These are phyloP conservation scores for Gibbula magus DNA, from an alignment of 2,888 invertebrate genomes.

Conservation along the genomic window DNA sequence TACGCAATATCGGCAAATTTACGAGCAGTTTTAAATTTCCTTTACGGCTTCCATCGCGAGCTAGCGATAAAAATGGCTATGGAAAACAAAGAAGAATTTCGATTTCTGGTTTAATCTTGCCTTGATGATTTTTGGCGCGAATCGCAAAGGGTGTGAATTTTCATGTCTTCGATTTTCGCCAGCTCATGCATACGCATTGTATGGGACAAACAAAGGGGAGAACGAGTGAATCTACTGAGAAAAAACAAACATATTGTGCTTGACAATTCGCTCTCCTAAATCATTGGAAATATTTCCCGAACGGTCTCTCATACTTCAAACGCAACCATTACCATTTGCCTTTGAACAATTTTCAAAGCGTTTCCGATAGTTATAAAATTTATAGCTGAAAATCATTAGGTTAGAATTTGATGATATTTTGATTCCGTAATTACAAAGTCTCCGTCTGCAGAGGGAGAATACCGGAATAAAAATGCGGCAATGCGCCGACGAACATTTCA, in stretches of 20 bases:
- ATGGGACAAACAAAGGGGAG: conserved; percentile 6
- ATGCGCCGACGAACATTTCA: neutral
- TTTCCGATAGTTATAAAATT: conserved; percentile 13
- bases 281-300: conserved; percentile 11
- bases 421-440: neutral
- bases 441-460: neutral
- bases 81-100: conserved; percentile 13
- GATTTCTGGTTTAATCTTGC: conserved; percentile 13
- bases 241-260: neutral
- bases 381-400: conserved; percentile 8
- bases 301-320: conserved; percentile 1
- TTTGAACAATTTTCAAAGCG: conserved; percentile 5
- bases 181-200: conserved; percentile 8
- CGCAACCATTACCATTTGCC: neutral
- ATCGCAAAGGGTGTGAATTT: conserved; percentile 5
- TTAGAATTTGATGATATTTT: conserved; percentile 15
- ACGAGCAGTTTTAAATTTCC: conserved; percentile 10
- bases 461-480: neutral
- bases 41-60: conserved; percentile 1
- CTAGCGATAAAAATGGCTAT: conserved; percentile 5
- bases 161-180: conserved; percentile 13
- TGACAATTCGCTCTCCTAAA: conserved; percentile 5
- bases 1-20: conserved; percentile 13
- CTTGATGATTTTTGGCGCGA: conserved; percentile 15
- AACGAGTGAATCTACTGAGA: conserved; percentile 1